Evolutionary conservation across 2,888 invertebrate genomes (phyloP).

Genomic region (Lasioglossum malachurum): DNA sequence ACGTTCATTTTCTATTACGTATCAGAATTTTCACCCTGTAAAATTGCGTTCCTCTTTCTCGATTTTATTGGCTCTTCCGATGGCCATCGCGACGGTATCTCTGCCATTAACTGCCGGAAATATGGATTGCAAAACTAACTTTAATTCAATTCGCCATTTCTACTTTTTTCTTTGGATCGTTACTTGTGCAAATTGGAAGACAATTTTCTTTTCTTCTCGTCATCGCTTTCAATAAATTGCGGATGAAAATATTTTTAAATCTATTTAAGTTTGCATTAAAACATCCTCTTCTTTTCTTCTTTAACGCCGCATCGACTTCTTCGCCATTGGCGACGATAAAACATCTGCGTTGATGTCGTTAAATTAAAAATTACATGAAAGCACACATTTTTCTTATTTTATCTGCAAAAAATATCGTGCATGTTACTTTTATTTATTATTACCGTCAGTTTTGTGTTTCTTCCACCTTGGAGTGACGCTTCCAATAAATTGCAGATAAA

Average conservation of each 20-base stretch:
- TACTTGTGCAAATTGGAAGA: background rate
- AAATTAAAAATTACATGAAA: no score
- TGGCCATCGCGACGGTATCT: background rate
- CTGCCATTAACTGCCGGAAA: background rate
- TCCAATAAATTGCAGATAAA: no score
- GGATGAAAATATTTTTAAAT: background rate
- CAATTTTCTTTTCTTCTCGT: background rate
- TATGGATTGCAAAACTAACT: background rate
- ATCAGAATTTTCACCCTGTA: constrained; percentile 5
- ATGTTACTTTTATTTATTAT: no score
- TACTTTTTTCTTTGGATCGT: background rate
- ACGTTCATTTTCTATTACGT: constrained; percentile 27
- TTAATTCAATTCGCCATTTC: background rate
- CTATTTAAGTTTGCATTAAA: background rate
- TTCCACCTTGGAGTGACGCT: no score
- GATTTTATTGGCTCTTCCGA: background rate
- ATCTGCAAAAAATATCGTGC: no score
- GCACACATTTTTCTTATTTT: no score
- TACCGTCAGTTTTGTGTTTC: no score
- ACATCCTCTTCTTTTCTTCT: no score
- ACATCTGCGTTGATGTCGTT: no score
- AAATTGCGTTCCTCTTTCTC: background rate
- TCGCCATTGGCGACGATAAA: no score
- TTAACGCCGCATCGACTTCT: no score
- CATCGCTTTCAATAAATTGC: background rate